A percentile compares a stretch with the other conserved stretches of the same genome.
phyloP scores from a whole-genome alignment of 1,140 invertebrate genomes.

The Lepidurus apus region DNA sequence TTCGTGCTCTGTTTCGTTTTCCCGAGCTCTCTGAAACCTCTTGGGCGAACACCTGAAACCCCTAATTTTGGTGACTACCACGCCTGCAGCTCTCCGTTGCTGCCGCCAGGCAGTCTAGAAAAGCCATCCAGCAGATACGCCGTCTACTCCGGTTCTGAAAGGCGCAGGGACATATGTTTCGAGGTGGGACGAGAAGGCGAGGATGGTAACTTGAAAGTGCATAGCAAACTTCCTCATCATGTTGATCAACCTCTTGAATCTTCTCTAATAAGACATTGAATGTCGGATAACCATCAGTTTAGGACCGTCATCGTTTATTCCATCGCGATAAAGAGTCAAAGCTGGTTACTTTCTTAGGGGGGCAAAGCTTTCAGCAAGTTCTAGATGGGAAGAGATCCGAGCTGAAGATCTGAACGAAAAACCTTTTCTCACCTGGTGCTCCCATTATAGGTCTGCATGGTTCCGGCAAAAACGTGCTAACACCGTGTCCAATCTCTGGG shows the following conservation, averaged over 20 bases:
- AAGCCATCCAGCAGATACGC: neutral
- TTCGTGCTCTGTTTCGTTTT: neutral
- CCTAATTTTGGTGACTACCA: conserved; percentile 3
- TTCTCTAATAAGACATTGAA: no score
- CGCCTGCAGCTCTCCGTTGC: conserved; percentile 7
- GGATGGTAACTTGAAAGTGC: neutral
- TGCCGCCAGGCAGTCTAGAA: conserved; percentile 20
- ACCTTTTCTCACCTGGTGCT: conserved; percentile 16
- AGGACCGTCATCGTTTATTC: no score
- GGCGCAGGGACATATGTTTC: neutral
- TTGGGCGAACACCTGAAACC: conserved; percentile 21
- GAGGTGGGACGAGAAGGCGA: neutral
- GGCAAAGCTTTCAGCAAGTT: neutral
- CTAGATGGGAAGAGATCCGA: neutral
- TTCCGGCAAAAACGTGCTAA: conserved; percentile 16
- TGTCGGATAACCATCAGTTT: no score
- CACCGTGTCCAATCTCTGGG: conserved; percentile 20
- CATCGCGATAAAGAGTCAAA: no score
- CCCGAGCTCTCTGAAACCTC: neutral
- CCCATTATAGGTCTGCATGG: conserved; percentile 8
- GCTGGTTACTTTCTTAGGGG: no score
- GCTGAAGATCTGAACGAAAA: neutral
- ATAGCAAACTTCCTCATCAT: neutral
- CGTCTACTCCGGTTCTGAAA: neutral
- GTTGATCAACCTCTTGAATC: no score